phyloP scores from a whole-genome alignment of 2,113 vertebrate species.

The Onychorhynchus coronatus region DNA sequence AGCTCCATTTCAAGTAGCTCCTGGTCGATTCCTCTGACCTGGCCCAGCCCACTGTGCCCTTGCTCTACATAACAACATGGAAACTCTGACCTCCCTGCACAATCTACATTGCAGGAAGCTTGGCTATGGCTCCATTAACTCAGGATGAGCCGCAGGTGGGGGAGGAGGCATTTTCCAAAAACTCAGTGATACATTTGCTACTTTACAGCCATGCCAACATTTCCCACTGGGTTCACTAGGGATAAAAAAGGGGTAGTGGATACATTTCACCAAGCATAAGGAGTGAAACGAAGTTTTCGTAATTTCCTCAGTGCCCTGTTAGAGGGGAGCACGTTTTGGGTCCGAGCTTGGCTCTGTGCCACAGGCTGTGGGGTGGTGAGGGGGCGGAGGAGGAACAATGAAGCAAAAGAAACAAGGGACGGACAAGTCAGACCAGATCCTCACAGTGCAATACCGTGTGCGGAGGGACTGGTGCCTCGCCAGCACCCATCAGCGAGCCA shows the following conservation, averaged over 20 bases:
- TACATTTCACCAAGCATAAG: neutral
- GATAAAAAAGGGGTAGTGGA: neutral
- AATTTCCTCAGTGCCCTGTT: neutral
- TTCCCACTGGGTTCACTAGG: neutral
- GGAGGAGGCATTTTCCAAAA: neutral
- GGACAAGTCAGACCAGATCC: neutral
- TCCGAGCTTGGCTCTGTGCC: neutral
- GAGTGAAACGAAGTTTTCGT: neutral
- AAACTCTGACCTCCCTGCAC: neutral
- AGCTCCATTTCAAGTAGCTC: rapidly evolving
- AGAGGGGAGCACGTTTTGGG: neutral
- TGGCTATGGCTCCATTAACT: neutral
- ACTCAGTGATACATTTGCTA: neutral
- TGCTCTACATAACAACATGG: neutral
- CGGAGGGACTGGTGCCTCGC: neutral
- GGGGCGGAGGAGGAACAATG: neutral
- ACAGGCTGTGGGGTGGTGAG: neutral
- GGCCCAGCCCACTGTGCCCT: neutral
- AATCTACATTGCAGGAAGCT: neutral
- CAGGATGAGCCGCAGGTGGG: neutral
- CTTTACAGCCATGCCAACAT: neutral
- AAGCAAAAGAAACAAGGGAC: neutral
- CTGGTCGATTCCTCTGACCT: neutral
- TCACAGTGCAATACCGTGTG: slow-evolving; percentile 43
- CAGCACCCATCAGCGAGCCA: slow-evolving; percentile 83